These are phyloP conservation scores for Dasyurus viverrinus DNA, from an alignment of 2,113 vertebrate genomes.

Conservation along the genomic window DNA sequence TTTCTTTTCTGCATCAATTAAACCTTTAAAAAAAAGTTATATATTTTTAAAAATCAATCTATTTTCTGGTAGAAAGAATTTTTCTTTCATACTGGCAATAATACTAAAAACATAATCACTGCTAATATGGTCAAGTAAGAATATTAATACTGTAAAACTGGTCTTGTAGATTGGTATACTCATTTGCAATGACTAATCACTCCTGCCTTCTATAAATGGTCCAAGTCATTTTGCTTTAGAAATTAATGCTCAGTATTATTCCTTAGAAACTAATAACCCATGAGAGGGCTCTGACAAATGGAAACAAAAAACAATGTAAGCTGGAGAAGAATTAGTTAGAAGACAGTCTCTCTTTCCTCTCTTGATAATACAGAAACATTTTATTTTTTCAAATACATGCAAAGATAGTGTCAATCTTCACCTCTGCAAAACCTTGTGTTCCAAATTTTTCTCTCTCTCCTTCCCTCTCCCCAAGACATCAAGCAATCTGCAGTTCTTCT, in stretches of 20 bases:
- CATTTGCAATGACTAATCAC: slow-evolving; percentile 43
- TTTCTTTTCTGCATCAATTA: neutral
- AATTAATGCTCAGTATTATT: slow-evolving; percentile 55
- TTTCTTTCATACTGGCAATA: neutral
- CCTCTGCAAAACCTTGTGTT: too few species aligned
- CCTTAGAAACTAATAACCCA: slow-evolving; percentile 68
- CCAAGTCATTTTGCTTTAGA: slow-evolving; percentile 41
- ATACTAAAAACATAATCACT: slow-evolving; percentile 29
- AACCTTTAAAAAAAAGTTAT: neutral
- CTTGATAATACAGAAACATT: neutral
- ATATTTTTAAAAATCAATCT: neutral
- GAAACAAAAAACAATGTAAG: slow-evolving; percentile 39
- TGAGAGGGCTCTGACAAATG: slow-evolving; percentile 52
- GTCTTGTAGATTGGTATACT: slow-evolving; percentile 37
- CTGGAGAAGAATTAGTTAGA: slow-evolving; percentile 41
- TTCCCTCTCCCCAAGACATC: too few species aligned
- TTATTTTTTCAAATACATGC: too few species aligned
- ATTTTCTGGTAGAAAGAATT: slow-evolving; percentile 5
- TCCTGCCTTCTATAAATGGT: slow-evolving; percentile 49
- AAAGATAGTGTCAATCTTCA: too few species aligned
- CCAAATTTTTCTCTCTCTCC: too few species aligned
- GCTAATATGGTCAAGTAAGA: neutral
- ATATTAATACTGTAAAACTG: slow-evolving; percentile 30
- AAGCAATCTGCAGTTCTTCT: too few species aligned
- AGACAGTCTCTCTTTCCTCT: neutral